Percentiles rank a stretch among this genome's conserved stretches.
phyloP scores from a whole-genome alignment of 2,113 vertebrate genomes.

The Labeo catla region DNA sequence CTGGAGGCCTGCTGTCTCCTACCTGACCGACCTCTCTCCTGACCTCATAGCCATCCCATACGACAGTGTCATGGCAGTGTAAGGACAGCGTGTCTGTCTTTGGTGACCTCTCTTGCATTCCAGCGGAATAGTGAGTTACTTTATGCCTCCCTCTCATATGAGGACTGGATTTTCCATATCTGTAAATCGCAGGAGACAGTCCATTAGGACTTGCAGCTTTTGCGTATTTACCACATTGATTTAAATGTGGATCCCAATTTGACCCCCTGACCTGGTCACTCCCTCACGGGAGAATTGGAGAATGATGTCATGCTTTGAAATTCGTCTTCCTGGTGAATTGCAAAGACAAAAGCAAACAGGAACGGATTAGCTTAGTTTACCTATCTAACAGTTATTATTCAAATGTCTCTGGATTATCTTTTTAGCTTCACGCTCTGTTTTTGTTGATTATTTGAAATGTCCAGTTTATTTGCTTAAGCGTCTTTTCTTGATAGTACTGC shows the following conservation, averaged over 20 bases:
- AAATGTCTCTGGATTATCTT: not conserved
- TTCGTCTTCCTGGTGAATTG: not conserved
- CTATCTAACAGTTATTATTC: not conserved
- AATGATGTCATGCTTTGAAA: slow-evolving; percentile 52
- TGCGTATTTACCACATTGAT: slow-evolving; percentile 43
- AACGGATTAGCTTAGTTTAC: not conserved
- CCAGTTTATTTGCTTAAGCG: not conserved
- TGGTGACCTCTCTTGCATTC: not conserved
- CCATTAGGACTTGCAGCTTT: not conserved
- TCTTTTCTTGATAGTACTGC: not conserved
- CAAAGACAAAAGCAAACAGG: not conserved
- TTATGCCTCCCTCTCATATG: not conserved
- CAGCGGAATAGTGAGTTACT: not conserved
- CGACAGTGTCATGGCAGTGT: slow-evolving; percentile 9
- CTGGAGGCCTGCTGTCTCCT: not conserved
- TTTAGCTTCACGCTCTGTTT: not conserved
- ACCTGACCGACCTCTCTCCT: slow-evolving; percentile 10
- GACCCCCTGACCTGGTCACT: slow-evolving; percentile 53
- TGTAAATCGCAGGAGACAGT: slow-evolving; percentile 13
- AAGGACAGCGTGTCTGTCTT: not conserved
- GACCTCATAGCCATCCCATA: not conserved
- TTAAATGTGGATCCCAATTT: slow-evolving; percentile 35
- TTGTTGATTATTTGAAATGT: not conserved
- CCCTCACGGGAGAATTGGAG: not conserved
- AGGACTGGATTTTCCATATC: slow-evolving; percentile 13